Percentiles rank a stretch among this genome's conserved stretches.
Conservation (phyloP, 2,113 vertebrate genomes). For the Indicator maculatus region DNA sequence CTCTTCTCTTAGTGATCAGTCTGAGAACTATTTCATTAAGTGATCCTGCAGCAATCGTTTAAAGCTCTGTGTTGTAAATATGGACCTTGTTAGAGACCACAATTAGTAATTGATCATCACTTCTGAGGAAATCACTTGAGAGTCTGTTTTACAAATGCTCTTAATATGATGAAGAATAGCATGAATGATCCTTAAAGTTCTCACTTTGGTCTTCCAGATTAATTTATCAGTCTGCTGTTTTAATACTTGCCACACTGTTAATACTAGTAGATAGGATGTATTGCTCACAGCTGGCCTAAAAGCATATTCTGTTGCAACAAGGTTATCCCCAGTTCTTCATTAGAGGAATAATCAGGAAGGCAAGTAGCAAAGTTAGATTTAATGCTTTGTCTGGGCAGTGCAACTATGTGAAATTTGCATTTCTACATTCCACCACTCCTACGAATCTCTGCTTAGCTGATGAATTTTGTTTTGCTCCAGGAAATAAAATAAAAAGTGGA, state of each 20-base stretch:
- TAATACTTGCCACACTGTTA: not conserved
- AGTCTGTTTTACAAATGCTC: not conserved
- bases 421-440: not conserved
- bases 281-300: not conserved
- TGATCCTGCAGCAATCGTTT: not conserved
- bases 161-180: not conserved
- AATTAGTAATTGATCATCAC: not conserved
- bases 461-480: not conserved
- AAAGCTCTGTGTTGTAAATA: not conserved
- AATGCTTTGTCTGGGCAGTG: not conserved
- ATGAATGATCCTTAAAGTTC: not conserved
- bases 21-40: not conserved
- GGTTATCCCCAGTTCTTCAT: not conserved
- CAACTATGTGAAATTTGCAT: not conserved
- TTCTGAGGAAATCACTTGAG: not conserved
- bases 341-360: not conserved
- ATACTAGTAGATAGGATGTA: not conserved
- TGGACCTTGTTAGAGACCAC: accelerated
- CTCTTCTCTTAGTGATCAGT: not conserved
- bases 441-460: not conserved
- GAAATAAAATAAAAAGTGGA: not conserved
- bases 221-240: not conserved
- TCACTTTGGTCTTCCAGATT: not conserved
- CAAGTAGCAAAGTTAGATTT: not conserved
- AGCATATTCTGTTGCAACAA: not conserved